Conservation (phyloP, 2,888 invertebrate species). For the Pollenia angustigena region DNA sequence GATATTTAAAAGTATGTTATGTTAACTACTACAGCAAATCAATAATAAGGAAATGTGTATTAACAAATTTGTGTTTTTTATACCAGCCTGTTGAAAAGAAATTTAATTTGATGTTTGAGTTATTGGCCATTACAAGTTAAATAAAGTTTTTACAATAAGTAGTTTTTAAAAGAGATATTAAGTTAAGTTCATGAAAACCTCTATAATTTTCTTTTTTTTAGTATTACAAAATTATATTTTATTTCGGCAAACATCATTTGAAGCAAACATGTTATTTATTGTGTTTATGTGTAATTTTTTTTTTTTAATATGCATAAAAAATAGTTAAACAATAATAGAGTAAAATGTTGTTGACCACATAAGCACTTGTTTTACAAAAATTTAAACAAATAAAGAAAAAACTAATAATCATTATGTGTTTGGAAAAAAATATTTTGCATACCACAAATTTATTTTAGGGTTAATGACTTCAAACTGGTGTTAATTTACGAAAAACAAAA, state of each 20-base stretch:
- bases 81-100: background rate
- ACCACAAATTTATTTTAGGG: constrained; percentile 51
- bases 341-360: constrained; percentile 43
- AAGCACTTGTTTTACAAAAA: constrained; percentile 49
- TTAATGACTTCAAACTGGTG: constrained; percentile 56
- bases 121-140: constrained; percentile 14
- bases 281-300: background rate
- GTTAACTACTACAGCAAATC: background rate
- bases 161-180: background rate
- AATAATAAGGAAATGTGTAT: constrained; percentile 18
- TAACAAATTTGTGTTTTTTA: too few relatives aligned
- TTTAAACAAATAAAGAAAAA: constrained; percentile 10
- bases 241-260: background rate
- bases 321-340: background rate
- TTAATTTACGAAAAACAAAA: constrained; percentile 26
- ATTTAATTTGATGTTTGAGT: background rate
- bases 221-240: background rate
- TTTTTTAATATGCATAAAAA: background rate
- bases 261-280: constrained; percentile 1
- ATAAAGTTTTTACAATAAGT: background rate
- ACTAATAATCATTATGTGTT: constrained; percentile 13
- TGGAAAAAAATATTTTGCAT: constrained; percentile 50
- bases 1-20: too few relatives aligned
- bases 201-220: background rate
- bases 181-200: constrained; percentile 4